These are phyloP conservation scores for Pundamilia nyererei DNA, from an alignment of 2,113 vertebrate genomes.

Conservation along the genomic window DNA sequence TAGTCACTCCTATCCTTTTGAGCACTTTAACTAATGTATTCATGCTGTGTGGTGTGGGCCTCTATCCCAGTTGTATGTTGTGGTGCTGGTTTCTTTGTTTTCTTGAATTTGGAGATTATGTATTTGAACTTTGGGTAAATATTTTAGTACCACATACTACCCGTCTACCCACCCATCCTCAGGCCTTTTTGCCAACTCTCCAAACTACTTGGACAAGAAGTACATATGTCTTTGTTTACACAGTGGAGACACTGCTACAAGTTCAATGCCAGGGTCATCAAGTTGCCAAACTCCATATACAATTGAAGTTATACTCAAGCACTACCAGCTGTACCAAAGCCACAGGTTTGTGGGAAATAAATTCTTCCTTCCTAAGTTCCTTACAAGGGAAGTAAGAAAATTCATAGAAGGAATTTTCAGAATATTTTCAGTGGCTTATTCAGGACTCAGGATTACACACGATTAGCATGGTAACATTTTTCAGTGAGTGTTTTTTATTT, in stretches of 20 bases:
- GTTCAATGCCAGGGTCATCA: background rate
- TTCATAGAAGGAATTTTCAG: background rate
- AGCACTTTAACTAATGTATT: slow-evolving; percentile 28
- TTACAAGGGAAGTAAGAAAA: background rate
- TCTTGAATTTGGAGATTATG: background rate
- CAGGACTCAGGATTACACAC: background rate
- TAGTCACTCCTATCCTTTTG: background rate
- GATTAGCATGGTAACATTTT: background rate
- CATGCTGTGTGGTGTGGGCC: background rate
- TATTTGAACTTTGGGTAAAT: background rate
- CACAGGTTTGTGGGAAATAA: background rate
- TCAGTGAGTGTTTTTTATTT: background rate
- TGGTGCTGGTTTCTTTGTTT: background rate
- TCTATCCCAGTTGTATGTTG: background rate
- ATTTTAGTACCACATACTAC: background rate
- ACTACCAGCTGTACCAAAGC: slow-evolving; percentile 13
- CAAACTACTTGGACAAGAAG: background rate
- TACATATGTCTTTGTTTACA: background rate
- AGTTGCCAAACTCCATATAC: slow-evolving; percentile 3
- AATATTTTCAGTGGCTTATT: background rate
- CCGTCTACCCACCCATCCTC: background rate
- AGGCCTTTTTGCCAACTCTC: background rate
- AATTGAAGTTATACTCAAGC: background rate
- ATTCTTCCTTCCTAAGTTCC: background rate
- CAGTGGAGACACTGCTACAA: background rate